phyloP scores from a whole-genome alignment of 2,797 vertebrate species.

The Intellagama lesueurii region DNA sequence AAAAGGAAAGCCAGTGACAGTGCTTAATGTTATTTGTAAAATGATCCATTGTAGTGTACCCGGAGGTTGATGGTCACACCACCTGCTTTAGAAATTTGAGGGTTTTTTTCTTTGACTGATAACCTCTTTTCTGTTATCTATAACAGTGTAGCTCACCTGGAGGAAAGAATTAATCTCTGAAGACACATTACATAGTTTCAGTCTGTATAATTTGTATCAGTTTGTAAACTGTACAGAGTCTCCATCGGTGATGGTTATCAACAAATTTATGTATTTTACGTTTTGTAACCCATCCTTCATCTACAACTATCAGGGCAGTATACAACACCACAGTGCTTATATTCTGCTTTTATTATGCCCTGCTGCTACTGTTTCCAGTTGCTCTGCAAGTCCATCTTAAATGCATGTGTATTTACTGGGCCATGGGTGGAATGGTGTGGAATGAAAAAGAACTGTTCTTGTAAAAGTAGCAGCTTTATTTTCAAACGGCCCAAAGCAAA shows the following conservation, averaged over 20 bases:
- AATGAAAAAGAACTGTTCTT: not conserved
- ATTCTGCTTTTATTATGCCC: not conserved
- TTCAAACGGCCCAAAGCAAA: not conserved
- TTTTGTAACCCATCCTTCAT: not conserved
- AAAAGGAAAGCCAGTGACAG: not conserved
- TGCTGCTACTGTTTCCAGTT: slow-evolving; percentile 32
- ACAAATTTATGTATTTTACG: slow-evolving; percentile 10
- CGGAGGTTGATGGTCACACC: not conserved
- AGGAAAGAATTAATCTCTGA: not conserved
- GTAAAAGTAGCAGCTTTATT: not conserved
- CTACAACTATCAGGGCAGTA: not conserved
- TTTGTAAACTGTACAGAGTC: slow-evolving; percentile 50
- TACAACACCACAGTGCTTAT: not conserved
- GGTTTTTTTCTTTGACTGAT: slow-evolving; percentile 20
- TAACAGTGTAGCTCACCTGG: not conserved
- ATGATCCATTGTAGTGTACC: not conserved
- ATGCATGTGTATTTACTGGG: not conserved
- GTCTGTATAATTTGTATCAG: slow-evolving; percentile 50
- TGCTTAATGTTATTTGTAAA: not conserved
- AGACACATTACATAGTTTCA: slow-evolving; percentile 7
- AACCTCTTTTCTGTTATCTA: slow-evolving; percentile 23
- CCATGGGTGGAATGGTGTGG: not conserved
- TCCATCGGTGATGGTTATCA: slow-evolving; percentile 56
- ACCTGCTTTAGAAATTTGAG: not conserved
- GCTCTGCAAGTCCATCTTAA: slow-evolving; percentile 13